These are phyloP conservation scores for Theretra japonica DNA, from an alignment of 2,888 invertebrate genomes.

Conservation along the genomic window DNA sequence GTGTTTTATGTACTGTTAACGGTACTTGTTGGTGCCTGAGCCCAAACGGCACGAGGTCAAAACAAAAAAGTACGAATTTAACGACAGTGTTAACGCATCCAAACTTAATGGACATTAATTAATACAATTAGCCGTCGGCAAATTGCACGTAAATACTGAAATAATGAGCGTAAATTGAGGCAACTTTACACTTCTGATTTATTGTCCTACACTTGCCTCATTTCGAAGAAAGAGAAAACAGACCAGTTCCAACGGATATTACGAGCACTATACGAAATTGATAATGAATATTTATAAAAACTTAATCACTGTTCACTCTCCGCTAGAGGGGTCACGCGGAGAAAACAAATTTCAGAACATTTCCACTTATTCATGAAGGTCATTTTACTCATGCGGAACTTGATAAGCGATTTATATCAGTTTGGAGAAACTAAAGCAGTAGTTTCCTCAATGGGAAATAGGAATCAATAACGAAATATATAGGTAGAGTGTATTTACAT, in stretches of 20 bases:
- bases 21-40: conserved; percentile 36
- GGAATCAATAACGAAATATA: neutral
- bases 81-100: conserved; percentile 72
- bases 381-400: conserved; percentile 50
- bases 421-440: neutral
- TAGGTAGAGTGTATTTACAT: no score
- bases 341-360: conserved; percentile 79
- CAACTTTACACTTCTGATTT: conserved; percentile 84
- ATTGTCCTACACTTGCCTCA: conserved; percentile 80
- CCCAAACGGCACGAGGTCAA: conserved; percentile 54
- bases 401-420: neutral
- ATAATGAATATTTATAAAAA: conserved; percentile 84
- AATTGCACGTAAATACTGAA: conserved; percentile 80
- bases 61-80: conserved; percentile 60
- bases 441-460: neutral
- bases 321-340: conserved; percentile 71
- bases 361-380: conserved; percentile 75
- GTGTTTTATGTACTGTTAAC: conserved; percentile 39
- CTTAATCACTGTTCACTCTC: conserved; percentile 73
- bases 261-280: conserved; percentile 78
- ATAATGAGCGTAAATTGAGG: conserved; percentile 83
- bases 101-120: conserved; percentile 80
- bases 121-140: conserved; percentile 83
- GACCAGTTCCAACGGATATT: conserved; percentile 79
- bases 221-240: conserved; percentile 84